These are phyloP conservation scores for Onychomys torridus DNA, from an alignment of 2,797 vertebrate genomes.

Conservation along the genomic window DNA sequence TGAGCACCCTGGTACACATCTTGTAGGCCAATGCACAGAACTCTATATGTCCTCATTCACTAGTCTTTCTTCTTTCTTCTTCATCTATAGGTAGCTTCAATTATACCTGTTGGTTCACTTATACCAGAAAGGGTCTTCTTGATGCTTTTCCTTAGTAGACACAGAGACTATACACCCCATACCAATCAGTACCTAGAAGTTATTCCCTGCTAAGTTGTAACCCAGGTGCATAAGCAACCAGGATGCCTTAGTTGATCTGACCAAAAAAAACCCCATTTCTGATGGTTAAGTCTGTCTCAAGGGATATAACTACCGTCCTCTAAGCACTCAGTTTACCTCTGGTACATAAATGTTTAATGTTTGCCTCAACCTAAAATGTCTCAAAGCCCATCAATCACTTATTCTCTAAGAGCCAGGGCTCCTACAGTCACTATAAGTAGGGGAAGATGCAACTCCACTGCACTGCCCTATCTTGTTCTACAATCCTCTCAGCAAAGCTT, in stretches of 20 bases:
- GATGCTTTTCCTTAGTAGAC: background rate
- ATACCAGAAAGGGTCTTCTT: conserved; percentile 15
- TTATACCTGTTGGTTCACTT: background rate
- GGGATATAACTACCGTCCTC: conserved; percentile 55
- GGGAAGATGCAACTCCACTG: background rate
- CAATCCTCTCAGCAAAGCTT: background rate
- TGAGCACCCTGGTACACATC: background rate
- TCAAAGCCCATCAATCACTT: conserved; percentile 21
- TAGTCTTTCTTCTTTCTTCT: background rate
- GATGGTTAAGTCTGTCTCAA: conserved; percentile 44
- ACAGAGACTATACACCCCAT: background rate
- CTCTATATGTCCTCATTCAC: background rate
- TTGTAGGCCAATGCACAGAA: background rate
- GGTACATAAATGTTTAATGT: conserved; percentile 58
- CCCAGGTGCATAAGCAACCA: background rate
- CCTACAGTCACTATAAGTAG: background rate
- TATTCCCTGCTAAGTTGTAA: conserved; percentile 47
- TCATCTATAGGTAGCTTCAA: background rate
- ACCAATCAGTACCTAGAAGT: background rate
- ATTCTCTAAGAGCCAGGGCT: no score
- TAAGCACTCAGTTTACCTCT: conserved; percentile 49
- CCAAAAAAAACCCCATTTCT: conserved; percentile 61
- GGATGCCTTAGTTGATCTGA: conserved; percentile 36
- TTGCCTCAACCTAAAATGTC: conserved; percentile 64
- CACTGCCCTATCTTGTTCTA: background rate